Evolutionary conservation across 2,888 invertebrate species (phyloP).

Genomic region (Hofmannophila pseudospretella): DNA sequence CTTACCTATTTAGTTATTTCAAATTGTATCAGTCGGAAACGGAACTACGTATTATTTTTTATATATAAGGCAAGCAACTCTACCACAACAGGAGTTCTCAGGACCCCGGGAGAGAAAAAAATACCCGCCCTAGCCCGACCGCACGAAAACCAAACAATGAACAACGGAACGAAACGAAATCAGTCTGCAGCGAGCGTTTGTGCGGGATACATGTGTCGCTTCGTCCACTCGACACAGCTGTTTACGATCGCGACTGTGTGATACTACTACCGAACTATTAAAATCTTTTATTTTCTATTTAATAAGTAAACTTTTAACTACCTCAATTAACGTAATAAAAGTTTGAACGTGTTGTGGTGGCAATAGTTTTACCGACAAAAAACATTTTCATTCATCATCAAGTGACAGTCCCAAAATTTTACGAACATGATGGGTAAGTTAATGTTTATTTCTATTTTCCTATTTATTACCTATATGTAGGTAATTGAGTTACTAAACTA

Average conservation of each 20-base stretch:
- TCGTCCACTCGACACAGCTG: conserved; percentile 37
- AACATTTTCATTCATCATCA: conserved; percentile 22
- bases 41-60: too few relatives aligned
- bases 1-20: too few relatives aligned
- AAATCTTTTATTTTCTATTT: conserved; percentile 11
- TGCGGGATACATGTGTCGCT: conserved; percentile 34
- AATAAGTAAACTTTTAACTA: conserved; percentile 18
- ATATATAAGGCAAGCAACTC: too few relatives aligned
- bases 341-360: conserved; percentile 33
- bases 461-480: neutral
- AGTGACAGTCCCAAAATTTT: conserved; percentile 28
- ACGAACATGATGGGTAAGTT: conserved; percentile 50
- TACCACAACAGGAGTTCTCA: too few relatives aligned
- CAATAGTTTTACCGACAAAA: conserved; percentile 14
- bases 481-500: neutral
- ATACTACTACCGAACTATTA: conserved; percentile 27
- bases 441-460: neutral
- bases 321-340: conserved; percentile 27
- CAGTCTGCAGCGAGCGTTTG: conserved; percentile 57
- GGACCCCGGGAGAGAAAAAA: too few relatives aligned
- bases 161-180: conserved; percentile 21
- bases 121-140: conserved; percentile 9
- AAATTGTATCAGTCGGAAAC: conserved; percentile 32
- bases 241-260: conserved; percentile 48
- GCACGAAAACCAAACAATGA: conserved; percentile 27